These are phyloP conservation scores for Synanceia verrucosa DNA, from an alignment of 2,797 vertebrate genomes.

Conservation along the genomic window DNA sequence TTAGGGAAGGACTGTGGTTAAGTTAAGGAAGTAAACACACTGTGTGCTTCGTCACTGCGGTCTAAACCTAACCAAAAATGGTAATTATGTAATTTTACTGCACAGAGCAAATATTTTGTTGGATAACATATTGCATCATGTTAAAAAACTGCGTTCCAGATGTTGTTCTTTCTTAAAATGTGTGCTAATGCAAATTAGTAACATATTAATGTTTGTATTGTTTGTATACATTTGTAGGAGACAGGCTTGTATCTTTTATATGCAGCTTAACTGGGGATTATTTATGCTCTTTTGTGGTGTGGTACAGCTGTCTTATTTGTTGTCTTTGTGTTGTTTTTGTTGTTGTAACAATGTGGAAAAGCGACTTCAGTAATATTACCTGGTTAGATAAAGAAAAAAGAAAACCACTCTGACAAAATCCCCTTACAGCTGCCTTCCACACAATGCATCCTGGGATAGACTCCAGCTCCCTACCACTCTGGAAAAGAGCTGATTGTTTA, in stretches of 20 bases:
- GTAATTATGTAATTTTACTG: no score
- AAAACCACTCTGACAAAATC: not conserved
- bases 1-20: no score
- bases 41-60: no score
- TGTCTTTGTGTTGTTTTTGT: not conserved
- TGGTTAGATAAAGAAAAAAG: not conserved
- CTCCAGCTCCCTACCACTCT: not conserved
- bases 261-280: not conserved
- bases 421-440: not conserved
- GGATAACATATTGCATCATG: not conserved
- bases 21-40: no score
- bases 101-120: not conserved
- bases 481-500: not conserved
- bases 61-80: no score
- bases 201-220: not conserved
- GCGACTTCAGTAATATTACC: not conserved
- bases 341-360: not conserved
- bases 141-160: not conserved
- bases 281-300: not conserved
- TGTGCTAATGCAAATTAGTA: not conserved
- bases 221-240: no score
- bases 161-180: not conserved
- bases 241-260: not conserved
- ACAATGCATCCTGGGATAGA: conserved; percentile 20
- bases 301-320: not conserved